Evolutionary conservation across 2,113 vertebrate species (phyloP).

Genomic region (Trogon surrucura): DNA sequence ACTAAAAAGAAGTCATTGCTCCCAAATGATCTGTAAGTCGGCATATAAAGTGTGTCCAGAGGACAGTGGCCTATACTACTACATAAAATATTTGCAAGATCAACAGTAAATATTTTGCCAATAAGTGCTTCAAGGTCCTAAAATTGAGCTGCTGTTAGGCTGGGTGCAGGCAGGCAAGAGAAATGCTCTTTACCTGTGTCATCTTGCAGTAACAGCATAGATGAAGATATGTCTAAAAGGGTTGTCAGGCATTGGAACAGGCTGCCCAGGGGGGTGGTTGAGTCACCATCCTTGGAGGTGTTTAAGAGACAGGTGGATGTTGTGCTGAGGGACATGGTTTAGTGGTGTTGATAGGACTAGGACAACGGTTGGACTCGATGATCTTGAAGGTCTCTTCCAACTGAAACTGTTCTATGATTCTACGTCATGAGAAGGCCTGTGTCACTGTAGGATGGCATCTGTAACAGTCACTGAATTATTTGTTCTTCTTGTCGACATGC

Average conservation of each 20-base stretch:
- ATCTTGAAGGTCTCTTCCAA: no score
- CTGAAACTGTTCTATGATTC: no score
- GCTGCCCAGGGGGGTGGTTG: no score
- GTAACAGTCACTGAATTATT: slow-evolving; percentile 26
- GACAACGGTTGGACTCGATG: no score
- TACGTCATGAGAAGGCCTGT: background rate
- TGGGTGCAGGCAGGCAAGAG: background rate
- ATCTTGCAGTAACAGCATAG: background rate
- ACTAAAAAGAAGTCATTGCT: background rate
- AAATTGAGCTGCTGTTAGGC: background rate
- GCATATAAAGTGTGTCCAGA: background rate
- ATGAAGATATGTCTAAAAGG: background rate
- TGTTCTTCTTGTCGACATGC: background rate
- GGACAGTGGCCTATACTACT: background rate
- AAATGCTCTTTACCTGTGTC: background rate
- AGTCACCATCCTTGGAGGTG: no score
- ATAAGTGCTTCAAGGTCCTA: background rate
- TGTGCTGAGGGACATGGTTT: no score
- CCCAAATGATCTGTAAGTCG: accelerated
- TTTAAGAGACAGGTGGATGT: no score
- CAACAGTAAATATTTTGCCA: background rate
- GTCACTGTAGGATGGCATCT: background rate
- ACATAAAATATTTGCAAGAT: background rate
- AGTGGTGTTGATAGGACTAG: no score
- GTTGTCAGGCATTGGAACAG: no score